phyloP scores from a whole-genome alignment of 2,888 invertebrate species.

The Salpingus planirostris region DNA sequence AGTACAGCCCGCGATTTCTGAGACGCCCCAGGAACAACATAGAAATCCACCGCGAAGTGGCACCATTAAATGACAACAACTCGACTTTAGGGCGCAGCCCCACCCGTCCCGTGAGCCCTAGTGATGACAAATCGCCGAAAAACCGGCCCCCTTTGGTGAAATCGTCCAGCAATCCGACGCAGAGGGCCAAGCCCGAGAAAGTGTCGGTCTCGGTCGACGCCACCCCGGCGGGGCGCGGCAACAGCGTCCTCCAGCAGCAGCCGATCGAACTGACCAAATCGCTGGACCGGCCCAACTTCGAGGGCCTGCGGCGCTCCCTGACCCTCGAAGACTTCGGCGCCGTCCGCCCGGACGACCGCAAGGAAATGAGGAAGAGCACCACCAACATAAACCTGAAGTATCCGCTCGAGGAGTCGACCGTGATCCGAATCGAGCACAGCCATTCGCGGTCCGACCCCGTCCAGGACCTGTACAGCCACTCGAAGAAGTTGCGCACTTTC shows the following conservation, averaged over 20 bases:
- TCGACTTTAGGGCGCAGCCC: constrained; percentile 35
- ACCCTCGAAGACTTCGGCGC: constrained; percentile 41
- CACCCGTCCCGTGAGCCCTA: constrained; percentile 37
- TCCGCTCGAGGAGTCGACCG: constrained; percentile 26
- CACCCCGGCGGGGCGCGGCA: constrained; percentile 63
- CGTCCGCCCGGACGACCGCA: constrained; percentile 16
- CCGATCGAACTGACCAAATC: constrained; percentile 67
- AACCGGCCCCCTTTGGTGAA: constrained; percentile 22
- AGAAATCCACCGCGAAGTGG: constrained; percentile 23
- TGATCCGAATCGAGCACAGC: constrained; percentile 51
- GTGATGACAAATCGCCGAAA: constrained; percentile 16
- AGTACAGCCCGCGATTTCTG: constrained; percentile 59
- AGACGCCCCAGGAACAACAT: constrained; percentile 39
- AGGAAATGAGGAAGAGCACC: constrained; percentile 29
- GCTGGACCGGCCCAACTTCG: constrained; percentile 40
- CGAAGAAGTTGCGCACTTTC: constrained; percentile 37
- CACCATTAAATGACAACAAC: constrained; percentile 29
- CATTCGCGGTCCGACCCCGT: constrained; percentile 64
- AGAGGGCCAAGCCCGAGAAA: constrained; percentile 46
- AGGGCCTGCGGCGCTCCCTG: constrained; percentile 39
- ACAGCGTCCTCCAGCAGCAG: constrained; percentile 64
- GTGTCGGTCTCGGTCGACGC: constrained; percentile 73
- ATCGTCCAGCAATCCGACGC: constrained; percentile 26
- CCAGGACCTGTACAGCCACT: constrained; percentile 42
- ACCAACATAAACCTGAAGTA: constrained; percentile 34